Conservation (phyloP, 2,113 vertebrate genomes). For the Struthidea cinerea region DNA sequence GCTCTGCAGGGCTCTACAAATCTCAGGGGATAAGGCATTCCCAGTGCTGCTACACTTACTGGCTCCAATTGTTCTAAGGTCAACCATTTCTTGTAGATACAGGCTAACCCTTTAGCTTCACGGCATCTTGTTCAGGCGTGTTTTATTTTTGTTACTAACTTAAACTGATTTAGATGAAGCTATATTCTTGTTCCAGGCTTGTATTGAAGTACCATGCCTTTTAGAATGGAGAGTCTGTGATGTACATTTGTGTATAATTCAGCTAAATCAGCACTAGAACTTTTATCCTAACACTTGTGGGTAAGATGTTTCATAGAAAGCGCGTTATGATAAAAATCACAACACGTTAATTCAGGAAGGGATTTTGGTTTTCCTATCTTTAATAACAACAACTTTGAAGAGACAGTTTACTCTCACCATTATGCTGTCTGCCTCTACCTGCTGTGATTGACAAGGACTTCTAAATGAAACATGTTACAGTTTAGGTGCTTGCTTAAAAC, state of each 20-base stretch:
- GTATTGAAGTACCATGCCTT: not conserved
- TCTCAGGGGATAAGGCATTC: not conserved
- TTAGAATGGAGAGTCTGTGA: not conserved
- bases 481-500: not conserved
- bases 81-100: not conserved
- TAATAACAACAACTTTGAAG: not conserved
- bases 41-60: not conserved
- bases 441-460: not conserved
- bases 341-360: not conserved
- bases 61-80: not conserved
- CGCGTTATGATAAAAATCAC: not conserved
- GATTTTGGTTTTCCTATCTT: not conserved
- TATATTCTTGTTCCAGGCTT: not conserved
- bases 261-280: not conserved
- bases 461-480: not conserved
- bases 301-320: not conserved
- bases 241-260: not conserved
- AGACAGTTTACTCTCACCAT: not conserved
- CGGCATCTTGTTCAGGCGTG: not conserved
- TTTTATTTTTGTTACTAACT: not conserved
- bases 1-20: not conserved
- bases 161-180: not conserved
- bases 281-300: not conserved
- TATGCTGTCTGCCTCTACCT: not conserved
- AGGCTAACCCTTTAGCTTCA: not conserved